A percentile compares a stretch with the other conserved stretches of the same genome.
phyloP scores from a whole-genome alignment of 1,140 invertebrate species.

The Apocrypta bakeri region DNA sequence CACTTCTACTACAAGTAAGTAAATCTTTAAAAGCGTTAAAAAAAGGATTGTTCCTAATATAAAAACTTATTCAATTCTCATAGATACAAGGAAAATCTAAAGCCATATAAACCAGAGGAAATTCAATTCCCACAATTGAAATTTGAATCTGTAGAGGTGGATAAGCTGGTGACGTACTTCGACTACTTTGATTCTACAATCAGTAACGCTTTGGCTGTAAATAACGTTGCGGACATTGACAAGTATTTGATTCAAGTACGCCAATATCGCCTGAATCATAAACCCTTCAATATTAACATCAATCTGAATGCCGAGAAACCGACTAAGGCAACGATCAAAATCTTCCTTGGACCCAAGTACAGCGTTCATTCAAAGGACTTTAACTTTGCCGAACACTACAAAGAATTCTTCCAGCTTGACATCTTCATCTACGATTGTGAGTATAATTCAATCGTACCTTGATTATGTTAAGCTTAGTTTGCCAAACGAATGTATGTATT shows the following conservation, averaged over 20 bases:
- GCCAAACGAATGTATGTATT: not conserved
- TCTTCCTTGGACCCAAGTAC: constrained; percentile 83
- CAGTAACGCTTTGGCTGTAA: constrained; percentile 77
- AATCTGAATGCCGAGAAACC: constrained; percentile 76
- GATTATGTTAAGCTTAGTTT: too few relatives aligned
- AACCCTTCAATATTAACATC: constrained; percentile 79
- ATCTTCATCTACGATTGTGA: constrained; percentile 68
- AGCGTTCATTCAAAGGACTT: constrained; percentile 74
- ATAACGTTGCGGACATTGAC: constrained; percentile 60
- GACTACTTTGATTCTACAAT: constrained; percentile 81
- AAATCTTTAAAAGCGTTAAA: not conserved
- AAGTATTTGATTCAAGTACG: constrained; percentile 59
- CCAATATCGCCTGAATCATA: constrained; percentile 75
- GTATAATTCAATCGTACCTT: constrained; percentile 48
- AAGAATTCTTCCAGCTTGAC: constrained; percentile 80
- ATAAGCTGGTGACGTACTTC: constrained; percentile 82
- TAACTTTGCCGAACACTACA: constrained; percentile 72
- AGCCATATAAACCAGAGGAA: constrained; percentile 78
- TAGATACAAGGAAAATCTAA: constrained; percentile 72
- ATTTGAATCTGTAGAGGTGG: constrained; percentile 78
- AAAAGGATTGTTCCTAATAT: not conserved
- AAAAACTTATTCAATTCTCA: not conserved
- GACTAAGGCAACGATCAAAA: constrained; percentile 75
- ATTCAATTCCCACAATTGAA: constrained; percentile 78
- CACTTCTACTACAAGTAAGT: constrained; percentile 68